A percentile compares a stretch with the other conserved stretches of the same genome.
Conservation (phyloP, 2,113 vertebrate species). For the Butorides virescens region DNA sequence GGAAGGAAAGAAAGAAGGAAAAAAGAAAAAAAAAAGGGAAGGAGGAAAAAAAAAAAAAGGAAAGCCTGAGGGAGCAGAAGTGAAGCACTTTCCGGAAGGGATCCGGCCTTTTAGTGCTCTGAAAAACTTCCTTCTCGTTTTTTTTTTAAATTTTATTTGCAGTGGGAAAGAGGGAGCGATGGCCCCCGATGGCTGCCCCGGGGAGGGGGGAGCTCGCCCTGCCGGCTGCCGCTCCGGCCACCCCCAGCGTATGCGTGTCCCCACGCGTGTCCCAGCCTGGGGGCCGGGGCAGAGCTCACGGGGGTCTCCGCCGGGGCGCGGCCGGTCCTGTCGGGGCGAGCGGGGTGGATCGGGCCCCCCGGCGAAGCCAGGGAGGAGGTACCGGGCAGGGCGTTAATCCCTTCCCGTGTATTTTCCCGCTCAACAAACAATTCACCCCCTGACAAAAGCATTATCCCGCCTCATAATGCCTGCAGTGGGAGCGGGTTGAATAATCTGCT, state of each 20-base stretch:
- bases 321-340: neutral
- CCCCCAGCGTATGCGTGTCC: neutral
- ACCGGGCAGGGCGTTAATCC: constrained; percentile 23
- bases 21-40: neutral
- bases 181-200: neutral
- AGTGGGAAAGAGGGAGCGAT: no score
- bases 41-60: rapidly evolving
- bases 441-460: neutral
- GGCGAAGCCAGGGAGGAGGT: no score
- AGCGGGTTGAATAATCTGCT: neutral
- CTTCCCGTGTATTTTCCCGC: neutral
- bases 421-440: neutral
- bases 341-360: neutral
- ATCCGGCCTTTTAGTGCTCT: neutral
- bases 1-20: neutral
- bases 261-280: neutral
- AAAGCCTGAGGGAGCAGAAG: neutral
- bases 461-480: neutral
- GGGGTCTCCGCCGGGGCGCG: neutral
- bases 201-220: neutral
- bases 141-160: neutral
- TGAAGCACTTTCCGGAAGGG: neutral
- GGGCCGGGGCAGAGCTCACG: neutral
- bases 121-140: neutral
- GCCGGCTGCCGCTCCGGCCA: neutral